Base-by-base conservation (phyloP, 2,888 invertebrate genomes). In the Melikaiella ostensackeni region DNA sequence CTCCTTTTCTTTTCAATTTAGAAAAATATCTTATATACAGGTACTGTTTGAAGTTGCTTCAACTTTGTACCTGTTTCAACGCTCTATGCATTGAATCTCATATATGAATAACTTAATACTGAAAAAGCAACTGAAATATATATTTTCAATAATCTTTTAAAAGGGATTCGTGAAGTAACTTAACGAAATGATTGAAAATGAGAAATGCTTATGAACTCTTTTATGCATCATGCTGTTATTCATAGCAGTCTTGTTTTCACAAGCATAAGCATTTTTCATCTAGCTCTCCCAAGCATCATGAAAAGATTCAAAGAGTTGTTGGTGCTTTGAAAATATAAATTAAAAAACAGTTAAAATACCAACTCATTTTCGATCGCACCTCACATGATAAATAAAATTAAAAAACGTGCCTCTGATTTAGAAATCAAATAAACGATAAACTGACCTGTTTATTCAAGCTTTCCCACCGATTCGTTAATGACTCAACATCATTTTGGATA, bases 401-500 rank as follows among this genome's bases (percentile, higher is more conserved):
- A n/a, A 21, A 59, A 57, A 57, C 24, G 1, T 59, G 27, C 27
- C 27, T 13, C 6, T 59, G 6, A 27, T 1, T 6, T 21, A 33
- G 1, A 42, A 55, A 76, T 30, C 73, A 70, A 64, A 57, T 27
- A 16, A 55, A 70, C 38, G 61, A 21, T 74, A 77, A 57, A 63
- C 75, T 84, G 85, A 95, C 96, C 94, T 96, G 95, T 79, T 94
- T 93, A 84, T 94, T 94, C 74, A 97, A 93, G 83, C 93, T 92
- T 73, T 94, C 93, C 95, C 96, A 95, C 74, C 95, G 93, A 78
- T 91, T 91, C 8, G 94, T 93, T 78, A 96, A 92, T 76, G 92
- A 92, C 82, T 94, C 94, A 74, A 96, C 93, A 89, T 96, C 96
- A 63, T 93, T 92, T 81, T 93, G 93, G 82, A 96, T 94, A 89